Evolutionary conservation across 2,797 vertebrate species (phyloP).

Genomic region (Nothura maculosa): DNA sequence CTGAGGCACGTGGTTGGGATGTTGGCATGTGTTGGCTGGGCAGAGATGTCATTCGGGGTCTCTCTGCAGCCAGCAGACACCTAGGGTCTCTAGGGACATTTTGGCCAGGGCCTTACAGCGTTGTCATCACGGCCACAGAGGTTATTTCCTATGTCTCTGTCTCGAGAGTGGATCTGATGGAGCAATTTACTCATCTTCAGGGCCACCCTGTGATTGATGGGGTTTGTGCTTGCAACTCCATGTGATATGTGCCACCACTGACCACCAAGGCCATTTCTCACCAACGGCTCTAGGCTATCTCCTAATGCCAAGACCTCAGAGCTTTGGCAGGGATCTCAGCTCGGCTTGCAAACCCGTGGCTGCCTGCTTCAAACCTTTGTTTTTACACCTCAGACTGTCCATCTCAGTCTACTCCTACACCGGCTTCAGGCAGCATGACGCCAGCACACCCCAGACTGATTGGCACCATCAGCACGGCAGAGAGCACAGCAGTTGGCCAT

Average conservation of each 20-base stretch:
- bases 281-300: neutral
- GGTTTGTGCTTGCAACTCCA: rapidly evolving
- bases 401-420: constrained; percentile 60
- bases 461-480: constrained; percentile 78
- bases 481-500: constrained; percentile 73
- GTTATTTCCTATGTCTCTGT: neutral
- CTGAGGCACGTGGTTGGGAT: neutral
- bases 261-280: neutral
- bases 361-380: constrained; percentile 72
- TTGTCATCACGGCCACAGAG: rapidly evolving
- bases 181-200: neutral
- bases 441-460: constrained; percentile 57
- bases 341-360: neutral
- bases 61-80: rapidly evolving
- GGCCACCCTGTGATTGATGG: too few species aligned
- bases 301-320: neutral
- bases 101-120: neutral
- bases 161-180: neutral
- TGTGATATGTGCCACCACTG: neutral
- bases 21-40: too few species aligned
- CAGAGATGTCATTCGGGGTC: neutral
- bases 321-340: neutral
- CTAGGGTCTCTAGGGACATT: rapidly evolving
- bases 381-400: constrained; percentile 76
- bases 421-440: constrained; percentile 20